A percentile compares a stretch with the other conserved stretches of the same genome.
Evolutionary conservation across 2,888 invertebrate genomes (phyloP).

Genomic region (Torymus tubicola): DNA sequence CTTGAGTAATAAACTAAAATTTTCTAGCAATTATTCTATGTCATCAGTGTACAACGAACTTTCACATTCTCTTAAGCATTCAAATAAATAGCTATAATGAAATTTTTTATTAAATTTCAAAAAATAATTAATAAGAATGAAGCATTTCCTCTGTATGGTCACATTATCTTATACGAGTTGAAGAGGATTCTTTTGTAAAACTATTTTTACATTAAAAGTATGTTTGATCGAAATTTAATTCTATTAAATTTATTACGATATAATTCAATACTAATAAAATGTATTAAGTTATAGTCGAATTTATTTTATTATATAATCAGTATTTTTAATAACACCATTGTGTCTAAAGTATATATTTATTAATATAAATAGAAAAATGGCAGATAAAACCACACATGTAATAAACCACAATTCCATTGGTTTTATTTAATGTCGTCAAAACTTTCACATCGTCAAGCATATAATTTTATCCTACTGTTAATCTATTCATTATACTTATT

Average conservation of each 20-base stretch:
- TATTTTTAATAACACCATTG: no score
- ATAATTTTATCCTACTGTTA: neutral
- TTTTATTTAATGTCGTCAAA: constrained; percentile 7
- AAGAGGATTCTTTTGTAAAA: no score
- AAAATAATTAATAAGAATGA: neutral
- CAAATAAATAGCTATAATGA: constrained; percentile 11
- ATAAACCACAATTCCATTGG: neutral
- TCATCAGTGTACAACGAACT: constrained; percentile 28
- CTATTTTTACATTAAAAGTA: no score
- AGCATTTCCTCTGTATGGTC: neutral
- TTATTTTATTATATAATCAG: no score
- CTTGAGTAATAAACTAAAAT: constrained; percentile 29
- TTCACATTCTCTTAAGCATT: constrained; percentile 32
- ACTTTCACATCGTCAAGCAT: constrained; percentile 39
- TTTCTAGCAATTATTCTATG: constrained; percentile 29
- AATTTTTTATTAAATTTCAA: constrained; percentile 12
- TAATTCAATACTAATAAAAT: no score
- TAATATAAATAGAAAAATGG: no score
- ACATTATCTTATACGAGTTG: no score
- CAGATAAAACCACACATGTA: neutral
- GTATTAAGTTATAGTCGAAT: no score
- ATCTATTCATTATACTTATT: no score
- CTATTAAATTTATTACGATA: no score
- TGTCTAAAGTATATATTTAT: no score
- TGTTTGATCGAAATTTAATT: no score